Conservation (phyloP, 2,113 vertebrate species). For the Gymnobelideus leadbeateri region DNA sequence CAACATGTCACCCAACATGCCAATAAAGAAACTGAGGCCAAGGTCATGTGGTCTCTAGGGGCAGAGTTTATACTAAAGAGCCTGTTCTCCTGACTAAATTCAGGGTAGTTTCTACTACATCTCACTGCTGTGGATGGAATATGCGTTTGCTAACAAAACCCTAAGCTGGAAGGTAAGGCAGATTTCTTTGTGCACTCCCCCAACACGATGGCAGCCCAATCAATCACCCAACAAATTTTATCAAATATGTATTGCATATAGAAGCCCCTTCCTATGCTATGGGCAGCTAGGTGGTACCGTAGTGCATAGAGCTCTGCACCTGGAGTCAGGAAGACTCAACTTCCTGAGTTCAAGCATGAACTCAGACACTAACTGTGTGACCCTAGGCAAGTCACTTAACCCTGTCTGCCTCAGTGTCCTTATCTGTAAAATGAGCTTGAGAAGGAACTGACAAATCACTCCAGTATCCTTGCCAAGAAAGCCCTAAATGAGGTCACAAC, state of each 20-base stretch:
- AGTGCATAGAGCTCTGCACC: no score
- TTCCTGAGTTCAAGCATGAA: no score
- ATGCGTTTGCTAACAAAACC: background rate
- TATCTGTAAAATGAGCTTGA: no score
- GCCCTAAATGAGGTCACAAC: background rate
- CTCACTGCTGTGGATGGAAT: background rate
- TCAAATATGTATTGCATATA: background rate
- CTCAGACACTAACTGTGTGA: no score
- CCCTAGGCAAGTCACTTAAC: no score
- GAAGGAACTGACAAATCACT: no score
- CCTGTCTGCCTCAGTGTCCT: no score
- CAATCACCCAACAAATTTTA: background rate
- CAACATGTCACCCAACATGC: accelerated
- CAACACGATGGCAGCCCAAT: background rate
- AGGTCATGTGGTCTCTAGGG: background rate
- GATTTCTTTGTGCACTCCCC: background rate
- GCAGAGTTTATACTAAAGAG: background rate
- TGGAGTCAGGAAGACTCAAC: no score
- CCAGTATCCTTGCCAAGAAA: no score
- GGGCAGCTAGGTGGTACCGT: no score
- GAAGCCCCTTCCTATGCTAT: background rate
- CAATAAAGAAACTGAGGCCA: background rate
- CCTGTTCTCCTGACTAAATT: background rate
- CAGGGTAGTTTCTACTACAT: background rate
- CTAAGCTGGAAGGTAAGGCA: background rate